Evolutionary conservation across 2,888 invertebrate genomes (phyloP).

Genomic region (Amblyjoppa fuscipennis): DNA sequence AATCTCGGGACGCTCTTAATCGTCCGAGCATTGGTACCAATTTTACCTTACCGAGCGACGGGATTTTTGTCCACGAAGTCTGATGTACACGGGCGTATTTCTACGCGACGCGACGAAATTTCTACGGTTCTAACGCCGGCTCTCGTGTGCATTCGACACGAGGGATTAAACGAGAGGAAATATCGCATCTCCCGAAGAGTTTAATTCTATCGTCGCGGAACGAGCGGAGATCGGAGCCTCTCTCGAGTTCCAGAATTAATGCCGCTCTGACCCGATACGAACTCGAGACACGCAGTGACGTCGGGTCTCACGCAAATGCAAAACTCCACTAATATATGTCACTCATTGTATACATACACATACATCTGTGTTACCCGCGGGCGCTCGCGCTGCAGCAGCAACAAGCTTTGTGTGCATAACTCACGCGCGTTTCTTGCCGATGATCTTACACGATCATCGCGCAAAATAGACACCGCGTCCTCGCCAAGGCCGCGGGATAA

Average conservation of each 20-base stretch:
- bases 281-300: constrained; percentile 54
- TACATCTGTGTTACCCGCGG: constrained; percentile 10
- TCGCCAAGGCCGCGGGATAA: constrained; percentile 41
- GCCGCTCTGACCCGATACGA: background rate
- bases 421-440: constrained; percentile 19
- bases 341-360: background rate
- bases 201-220: background rate
- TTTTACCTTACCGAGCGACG: no score
- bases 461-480: constrained; percentile 57
- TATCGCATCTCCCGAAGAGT: no score
- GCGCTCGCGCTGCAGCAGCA: constrained; percentile 17
- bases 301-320: constrained; percentile 42
- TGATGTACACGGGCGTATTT: no score
- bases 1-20: no score
- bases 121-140: no score
- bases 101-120: no score
- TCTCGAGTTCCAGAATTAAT: background rate
- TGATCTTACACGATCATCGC: constrained; percentile 52
- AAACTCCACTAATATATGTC: constrained; percentile 7
- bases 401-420: constrained; percentile 54
- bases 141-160: no score
- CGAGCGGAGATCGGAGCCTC: background rate
- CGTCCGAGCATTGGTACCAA: no score
- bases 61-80: no score
- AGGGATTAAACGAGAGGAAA: no score